These are phyloP conservation scores for Mastomys natalensis DNA, from an alignment of 2,113 vertebrate species.

Conservation along the genomic window DNA sequence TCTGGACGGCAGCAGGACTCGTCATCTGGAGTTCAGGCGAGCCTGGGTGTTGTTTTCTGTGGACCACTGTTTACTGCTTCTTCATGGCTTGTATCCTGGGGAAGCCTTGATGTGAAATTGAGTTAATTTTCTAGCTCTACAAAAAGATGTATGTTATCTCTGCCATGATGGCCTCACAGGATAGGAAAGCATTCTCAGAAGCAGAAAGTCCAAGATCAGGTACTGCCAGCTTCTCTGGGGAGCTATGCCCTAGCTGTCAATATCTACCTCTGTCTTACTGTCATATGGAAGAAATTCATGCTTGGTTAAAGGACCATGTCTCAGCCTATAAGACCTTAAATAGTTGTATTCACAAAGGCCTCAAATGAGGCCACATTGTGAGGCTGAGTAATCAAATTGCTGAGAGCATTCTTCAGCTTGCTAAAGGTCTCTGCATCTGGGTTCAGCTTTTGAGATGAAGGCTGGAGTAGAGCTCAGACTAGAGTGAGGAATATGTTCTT, in stretches of 20 bases:
- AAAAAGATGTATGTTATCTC: not conserved
- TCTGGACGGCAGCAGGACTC: not conserved
- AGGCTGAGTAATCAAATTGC: not conserved
- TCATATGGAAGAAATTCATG: not conserved
- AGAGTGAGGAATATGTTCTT: not conserved
- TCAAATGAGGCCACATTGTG: not conserved
- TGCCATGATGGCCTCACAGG: not conserved
- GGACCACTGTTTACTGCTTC: not conserved
- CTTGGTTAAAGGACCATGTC: not conserved
- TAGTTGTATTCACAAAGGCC: not conserved
- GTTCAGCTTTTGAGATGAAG: not conserved
- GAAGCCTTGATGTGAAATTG: not conserved
- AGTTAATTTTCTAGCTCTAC: not conserved
- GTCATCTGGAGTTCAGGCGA: no score
- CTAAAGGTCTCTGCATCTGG: not conserved
- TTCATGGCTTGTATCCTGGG: not conserved
- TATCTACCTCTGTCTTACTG: not conserved
- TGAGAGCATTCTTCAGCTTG: not conserved
- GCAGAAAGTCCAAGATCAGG: not conserved
- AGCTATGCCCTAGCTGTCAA: not conserved
- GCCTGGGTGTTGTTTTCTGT: not conserved
- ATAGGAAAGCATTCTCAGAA: not conserved
- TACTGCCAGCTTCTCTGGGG: not conserved
- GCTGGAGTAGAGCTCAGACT: not conserved
- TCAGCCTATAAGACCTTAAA: not conserved